A percentile compares a stretch with the other conserved stretches of the same genome.
Conservation (phyloP, 2,888 invertebrate species). For the Drosophila melanosoma region DNA sequence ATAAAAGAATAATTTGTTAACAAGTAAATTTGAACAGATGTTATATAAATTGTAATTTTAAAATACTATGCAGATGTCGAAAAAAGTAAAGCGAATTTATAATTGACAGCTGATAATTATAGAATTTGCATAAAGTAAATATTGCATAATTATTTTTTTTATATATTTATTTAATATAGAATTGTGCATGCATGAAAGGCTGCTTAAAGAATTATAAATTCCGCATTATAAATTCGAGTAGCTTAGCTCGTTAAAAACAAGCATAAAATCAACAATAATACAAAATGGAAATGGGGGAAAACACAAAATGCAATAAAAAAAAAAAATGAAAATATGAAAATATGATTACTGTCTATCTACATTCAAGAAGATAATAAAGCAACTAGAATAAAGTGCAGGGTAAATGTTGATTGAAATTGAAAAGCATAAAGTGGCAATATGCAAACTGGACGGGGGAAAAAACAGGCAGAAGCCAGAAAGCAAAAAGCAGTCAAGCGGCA, state of each 20-base stretch:
- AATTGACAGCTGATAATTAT: neutral
- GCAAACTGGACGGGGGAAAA: slow-evolving; percentile 19
- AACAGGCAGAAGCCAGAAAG: neutral
- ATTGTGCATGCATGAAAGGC: neutral
- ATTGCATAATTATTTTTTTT: neutral
- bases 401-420: slow-evolving; percentile 67
- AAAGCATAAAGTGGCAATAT: slow-evolving; percentile 70
- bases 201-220: neutral
- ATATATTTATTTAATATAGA: neutral
- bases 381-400: slow-evolving; percentile 49
- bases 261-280: slow-evolving; percentile 9
- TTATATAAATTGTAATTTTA: neutral
- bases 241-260: neutral
- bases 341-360: slow-evolving; percentile 28
- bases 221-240: slow-evolving; percentile 17
- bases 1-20: neutral
- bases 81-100: neutral
- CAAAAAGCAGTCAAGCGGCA: slow-evolving; percentile 10
- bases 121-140: neutral
- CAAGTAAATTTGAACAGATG: neutral
- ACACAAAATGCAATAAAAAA: slow-evolving; percentile 17
- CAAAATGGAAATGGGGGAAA: slow-evolving; percentile 10
- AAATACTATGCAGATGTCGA: neutral
- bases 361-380: slow-evolving; percentile 35
- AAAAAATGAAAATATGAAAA: slow-evolving; percentile 8